Base-by-base conservation (phyloP, 2,113 vertebrate genomes). In the Scomber scombrus region DNA sequence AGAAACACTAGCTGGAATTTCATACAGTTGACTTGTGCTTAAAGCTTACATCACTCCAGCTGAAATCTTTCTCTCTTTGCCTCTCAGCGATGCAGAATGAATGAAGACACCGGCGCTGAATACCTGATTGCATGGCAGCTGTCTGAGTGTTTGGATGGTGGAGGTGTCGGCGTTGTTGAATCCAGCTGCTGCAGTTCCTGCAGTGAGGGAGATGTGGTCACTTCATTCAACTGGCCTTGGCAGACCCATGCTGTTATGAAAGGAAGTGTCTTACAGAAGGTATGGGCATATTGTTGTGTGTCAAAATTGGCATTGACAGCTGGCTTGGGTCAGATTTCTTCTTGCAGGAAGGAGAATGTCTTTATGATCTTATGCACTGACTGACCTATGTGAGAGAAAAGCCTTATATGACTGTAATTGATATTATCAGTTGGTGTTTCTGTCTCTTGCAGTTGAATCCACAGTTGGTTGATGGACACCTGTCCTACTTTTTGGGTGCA, bases 161-260 rank as follows among this genome's bases (percentile, higher is more conserved):
- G 97, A 16, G 97, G 98, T 5, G 26, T 99, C 8, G 98, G 97
- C 3, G 69, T 97, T 69, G 94, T 99, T 11, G 95, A 97, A 82
- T 94, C 96, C 74, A 99, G 97, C 89, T 94, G 93, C 75, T 92
- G 95, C 13, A 7, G 62, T 0, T 15, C 82, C 5, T 83, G 94
- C 13, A 23, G 71, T 0, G 72, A 89, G 73, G 97, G 97, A 11
- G 96, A 97, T 70, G 91, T 96, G 31, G 97, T 98, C 75, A 97
- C 95, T 15, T 96, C 93, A 14, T 97, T 99, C 75, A 95, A 15
- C 81, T 99, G 98, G 97, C 97, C 95, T 18, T 99, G 98, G 98
- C 97, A 98, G 91, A 97, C 96, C 3, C 86, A 45, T 0, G 94
- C 93, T 47, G 91, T 98, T 75, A 82, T 98, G 62, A 89, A 95